Conservation (phyloP, 2,113 vertebrate genomes). For the Aepyceros melampus region DNA sequence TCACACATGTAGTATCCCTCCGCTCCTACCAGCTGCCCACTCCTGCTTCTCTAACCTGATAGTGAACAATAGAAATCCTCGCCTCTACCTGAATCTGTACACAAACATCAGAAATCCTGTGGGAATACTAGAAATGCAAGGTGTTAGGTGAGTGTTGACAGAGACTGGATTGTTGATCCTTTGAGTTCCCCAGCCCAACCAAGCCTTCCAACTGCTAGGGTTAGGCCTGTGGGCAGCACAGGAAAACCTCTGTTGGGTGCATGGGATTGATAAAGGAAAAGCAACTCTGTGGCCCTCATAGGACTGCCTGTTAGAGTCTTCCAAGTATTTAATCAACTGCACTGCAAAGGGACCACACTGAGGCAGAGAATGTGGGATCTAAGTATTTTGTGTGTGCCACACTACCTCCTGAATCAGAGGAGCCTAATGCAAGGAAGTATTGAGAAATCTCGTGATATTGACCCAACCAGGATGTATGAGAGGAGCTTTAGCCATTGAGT, state of each 20-base stretch:
- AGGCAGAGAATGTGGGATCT: neutral
- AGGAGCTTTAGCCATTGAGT: neutral
- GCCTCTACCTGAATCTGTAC: neutral
- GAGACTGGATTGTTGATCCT: neutral
- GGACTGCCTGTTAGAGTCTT: neutral
- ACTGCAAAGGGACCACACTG: neutral
- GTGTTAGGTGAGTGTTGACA: neutral
- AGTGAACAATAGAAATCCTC: neutral
- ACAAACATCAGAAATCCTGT: neutral
- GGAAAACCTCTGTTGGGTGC: neutral
- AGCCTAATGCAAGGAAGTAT: neutral
- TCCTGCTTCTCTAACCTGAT: neutral
- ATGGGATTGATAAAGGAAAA: neutral
- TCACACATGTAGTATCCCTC: neutral
- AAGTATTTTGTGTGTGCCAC: neutral
- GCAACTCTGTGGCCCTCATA: neutral
- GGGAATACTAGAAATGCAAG: neutral
- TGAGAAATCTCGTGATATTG: neutral
- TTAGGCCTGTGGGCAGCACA: neutral
- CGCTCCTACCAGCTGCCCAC: neutral
- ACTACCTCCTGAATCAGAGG: neutral
- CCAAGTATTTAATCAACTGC: neutral
- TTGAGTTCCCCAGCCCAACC: neutral
- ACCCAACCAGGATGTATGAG: neutral
- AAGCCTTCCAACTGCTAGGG: neutral